A percentile compares a stretch with the other conserved stretches of the same genome.
These are phyloP conservation scores for Drosophila ezoana DNA, from an alignment of 2,888 invertebrate genomes.

Conservation along the genomic window DNA sequence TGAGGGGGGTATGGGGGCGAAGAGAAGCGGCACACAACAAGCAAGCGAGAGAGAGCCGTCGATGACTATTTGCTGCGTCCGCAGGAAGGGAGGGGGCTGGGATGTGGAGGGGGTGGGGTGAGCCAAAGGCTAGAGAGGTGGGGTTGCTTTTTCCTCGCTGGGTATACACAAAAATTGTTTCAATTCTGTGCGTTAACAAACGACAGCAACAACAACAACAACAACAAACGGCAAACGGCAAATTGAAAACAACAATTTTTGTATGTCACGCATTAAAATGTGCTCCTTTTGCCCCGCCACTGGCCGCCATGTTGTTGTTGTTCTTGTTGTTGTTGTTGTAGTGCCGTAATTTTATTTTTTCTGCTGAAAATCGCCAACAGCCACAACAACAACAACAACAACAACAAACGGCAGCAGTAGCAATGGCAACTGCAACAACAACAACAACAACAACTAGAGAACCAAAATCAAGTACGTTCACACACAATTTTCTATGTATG, in stretches of 20 bases:
- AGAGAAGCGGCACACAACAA: neutral
- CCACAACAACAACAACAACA: slow-evolving; percentile 3
- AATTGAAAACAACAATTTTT: slow-evolving; percentile 42
- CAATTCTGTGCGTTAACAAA: slow-evolving; percentile 48
- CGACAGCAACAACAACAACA: slow-evolving; percentile 13
- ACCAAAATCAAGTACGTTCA: slow-evolving; percentile 75
- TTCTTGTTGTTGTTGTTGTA: slow-evolving; percentile 12
- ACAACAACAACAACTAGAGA: slow-evolving; percentile 26
- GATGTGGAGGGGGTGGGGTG: neutral
- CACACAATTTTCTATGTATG: slow-evolving; percentile 55
- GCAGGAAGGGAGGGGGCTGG: slow-evolving; percentile 10
- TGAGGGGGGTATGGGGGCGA: neutral
- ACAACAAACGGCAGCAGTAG: neutral
- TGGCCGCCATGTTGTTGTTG: slow-evolving; percentile 29
- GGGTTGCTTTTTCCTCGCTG: slow-evolving; percentile 20
- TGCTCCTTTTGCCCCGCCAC: slow-evolving; percentile 26
- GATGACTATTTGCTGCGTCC: slow-evolving; percentile 64
- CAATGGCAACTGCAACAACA: slow-evolving; percentile 22
- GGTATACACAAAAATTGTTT: slow-evolving; percentile 73
- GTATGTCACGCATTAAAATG: slow-evolving; percentile 67
- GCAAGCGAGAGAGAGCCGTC: slow-evolving; percentile 35
- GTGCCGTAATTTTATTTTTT: slow-evolving; percentile 43
- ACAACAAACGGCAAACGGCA: slow-evolving; percentile 30
- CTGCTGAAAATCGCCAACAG: slow-evolving; percentile 58
- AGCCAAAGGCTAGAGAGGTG: neutral